Evolutionary conservation across 2,113 vertebrate species (phyloP), one percentile per base, ranked within the genome.

Genomic region (Nyctereutes procyonoides): DNA sequence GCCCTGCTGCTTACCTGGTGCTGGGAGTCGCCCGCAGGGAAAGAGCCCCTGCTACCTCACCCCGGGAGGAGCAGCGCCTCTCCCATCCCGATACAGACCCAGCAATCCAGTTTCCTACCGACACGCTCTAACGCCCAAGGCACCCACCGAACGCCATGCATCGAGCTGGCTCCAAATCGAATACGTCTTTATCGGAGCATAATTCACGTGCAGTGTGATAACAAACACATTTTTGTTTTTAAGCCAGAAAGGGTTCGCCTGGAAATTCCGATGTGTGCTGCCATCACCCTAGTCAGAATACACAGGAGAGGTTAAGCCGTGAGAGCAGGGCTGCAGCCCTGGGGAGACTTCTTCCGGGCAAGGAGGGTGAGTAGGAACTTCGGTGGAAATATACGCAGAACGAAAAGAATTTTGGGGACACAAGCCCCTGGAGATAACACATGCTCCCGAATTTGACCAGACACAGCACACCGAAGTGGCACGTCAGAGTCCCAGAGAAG

Each of bases 361-460:
- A 85, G 43, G 51, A 83, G 22, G 43, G 8, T 60, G 43, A 93
- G 16, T n/a, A 85, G 48, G 69, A 55, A 65, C 28, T 32, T 71
- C 51, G 62, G n/a, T 38, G 51, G 91, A 96, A 76, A 92, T 48
- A 53, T 16, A 71, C n/a, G 73, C 56, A 81, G 53, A 65, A 97
- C 81, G 69, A 38, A 71, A 95, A 65, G 9, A 71, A 87, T 65
- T 60, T 96, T 89, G 24, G 38, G 26, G 87, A 81, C 63, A 93
- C n/a, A 89, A 93, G 1, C 14, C 12, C 32, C 1, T 58, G 43
- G 22, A 73, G 35, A 81, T 16, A 80, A 74, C 35, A 91, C 8
- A n/a, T 35, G n/a, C 22, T 13, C 6, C 35, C 80, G 43, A 48
- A 69, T 8, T 77, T 76, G 67, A 53, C 69, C 74, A 94, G 74